A percentile compares a stretch with the other conserved stretches of the same genome.
Conservation (phyloP, 2,113 vertebrate species). For the Phyllopteryx taeniolatus region DNA sequence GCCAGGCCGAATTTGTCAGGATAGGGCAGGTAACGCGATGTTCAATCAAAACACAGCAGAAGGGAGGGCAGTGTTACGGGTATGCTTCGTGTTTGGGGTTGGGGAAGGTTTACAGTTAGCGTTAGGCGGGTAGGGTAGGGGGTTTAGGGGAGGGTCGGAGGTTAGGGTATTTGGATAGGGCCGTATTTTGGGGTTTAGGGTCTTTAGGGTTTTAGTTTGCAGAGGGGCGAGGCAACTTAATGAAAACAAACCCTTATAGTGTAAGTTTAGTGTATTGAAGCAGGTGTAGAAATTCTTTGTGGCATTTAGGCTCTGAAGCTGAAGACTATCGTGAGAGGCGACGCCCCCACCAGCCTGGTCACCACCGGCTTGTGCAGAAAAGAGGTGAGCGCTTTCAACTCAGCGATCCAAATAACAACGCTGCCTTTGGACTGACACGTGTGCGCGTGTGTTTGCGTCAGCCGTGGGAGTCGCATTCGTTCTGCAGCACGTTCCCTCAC, state of each 20-base stretch:
- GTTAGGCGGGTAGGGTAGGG: no score
- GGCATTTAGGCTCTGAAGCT: constrained; percentile 85
- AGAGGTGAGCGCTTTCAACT: constrained; percentile 77
- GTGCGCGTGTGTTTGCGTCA: constrained; percentile 55
- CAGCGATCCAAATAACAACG: not conserved
- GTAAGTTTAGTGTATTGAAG: no score
- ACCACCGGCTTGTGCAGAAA: constrained; percentile 88
- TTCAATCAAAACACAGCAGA: not conserved
- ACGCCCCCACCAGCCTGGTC: constrained; percentile 84
- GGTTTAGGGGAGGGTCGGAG: no score
- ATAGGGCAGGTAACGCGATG: constrained; percentile 85
- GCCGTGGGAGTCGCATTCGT: constrained; percentile 97
- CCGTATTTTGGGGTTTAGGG: no score
- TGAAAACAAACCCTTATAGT: no score
- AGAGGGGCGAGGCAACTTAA: no score
- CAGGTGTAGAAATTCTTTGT: not conserved
- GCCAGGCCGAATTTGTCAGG: constrained; percentile 96
- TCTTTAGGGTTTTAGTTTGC: no score
- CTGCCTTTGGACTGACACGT: not conserved
- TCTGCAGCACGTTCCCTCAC: constrained; percentile 91
- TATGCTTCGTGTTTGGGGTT: no score
- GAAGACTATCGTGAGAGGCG: constrained; percentile 93
- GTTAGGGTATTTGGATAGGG: no score
- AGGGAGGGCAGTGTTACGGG: no score
- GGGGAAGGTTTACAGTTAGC: no score